Conservation (phyloP, 2,113 vertebrate genomes). For the Percopsis transmontana region DNA sequence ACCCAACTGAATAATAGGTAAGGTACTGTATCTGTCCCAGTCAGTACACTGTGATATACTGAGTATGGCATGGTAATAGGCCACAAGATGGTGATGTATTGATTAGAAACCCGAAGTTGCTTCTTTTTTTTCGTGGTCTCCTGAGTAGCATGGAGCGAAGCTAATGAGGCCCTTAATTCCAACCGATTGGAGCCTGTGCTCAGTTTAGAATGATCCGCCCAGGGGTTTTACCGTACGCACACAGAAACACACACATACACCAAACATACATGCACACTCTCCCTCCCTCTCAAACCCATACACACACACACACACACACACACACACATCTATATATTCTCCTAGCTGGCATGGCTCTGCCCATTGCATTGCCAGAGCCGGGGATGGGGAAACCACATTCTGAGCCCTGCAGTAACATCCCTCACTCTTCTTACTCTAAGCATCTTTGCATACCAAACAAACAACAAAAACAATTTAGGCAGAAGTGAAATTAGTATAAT, state of each 20-base stretch:
- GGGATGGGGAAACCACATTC: slow-evolving; percentile 36
- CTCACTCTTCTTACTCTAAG: slow-evolving; percentile 55
- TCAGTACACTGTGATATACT: background rate
- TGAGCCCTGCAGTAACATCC: slow-evolving; percentile 54
- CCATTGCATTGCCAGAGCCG: slow-evolving; percentile 40
- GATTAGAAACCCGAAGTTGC: background rate
- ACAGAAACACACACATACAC: background rate
- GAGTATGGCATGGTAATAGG: background rate
- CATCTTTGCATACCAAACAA: slow-evolving; percentile 62
- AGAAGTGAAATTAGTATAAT: slow-evolving; percentile 73
- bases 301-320: slow-evolving; percentile 5
- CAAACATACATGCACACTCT: background rate
- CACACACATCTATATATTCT: slow-evolving; percentile 1
- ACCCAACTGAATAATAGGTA: background rate
- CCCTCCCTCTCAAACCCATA: background rate
- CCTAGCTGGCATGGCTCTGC: slow-evolving; percentile 25
- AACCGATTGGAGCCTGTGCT: slow-evolving; percentile 21
- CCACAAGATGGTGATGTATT: background rate
- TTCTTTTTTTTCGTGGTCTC: background rate
- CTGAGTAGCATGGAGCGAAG: background rate
- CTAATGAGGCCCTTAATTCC: slow-evolving; percentile 46
- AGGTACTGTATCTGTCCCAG: background rate
- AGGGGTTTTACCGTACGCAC: background rate
- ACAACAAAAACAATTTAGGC: slow-evolving; percentile 69
- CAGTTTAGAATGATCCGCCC: no score